Evolutionary conservation across 2,797 vertebrate species (phyloP).

Genomic region (Sibirionetta formosa): DNA sequence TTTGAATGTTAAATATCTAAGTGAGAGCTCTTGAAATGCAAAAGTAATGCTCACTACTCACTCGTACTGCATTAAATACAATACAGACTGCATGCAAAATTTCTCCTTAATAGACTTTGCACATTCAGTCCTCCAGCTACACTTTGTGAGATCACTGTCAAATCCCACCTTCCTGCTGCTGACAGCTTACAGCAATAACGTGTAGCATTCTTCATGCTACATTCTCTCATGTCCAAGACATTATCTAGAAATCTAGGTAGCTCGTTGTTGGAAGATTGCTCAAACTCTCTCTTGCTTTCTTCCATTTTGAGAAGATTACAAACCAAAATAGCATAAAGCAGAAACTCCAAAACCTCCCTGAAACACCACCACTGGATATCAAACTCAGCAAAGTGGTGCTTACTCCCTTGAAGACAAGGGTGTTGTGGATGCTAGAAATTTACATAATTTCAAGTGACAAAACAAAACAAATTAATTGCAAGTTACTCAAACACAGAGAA

Average conservation of each 20-base stretch:
- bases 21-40: background rate
- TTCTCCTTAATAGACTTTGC: background rate
- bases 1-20: background rate
- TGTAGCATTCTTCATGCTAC: conserved; percentile 27
- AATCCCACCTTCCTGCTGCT: background rate
- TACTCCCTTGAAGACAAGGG: background rate
- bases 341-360: background rate
- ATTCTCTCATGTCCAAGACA: background rate
- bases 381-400: background rate
- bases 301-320: conserved; percentile 1
- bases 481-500: background rate
- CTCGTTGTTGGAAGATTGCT: conserved; percentile 10
- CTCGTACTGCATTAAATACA: background rate
- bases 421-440: background rate
- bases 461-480: background rate
- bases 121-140: background rate
- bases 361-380: background rate
- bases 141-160: background rate
- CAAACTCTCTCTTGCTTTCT: background rate
- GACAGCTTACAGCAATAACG: conserved; percentile 26
- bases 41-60: background rate
- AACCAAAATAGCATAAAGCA: background rate
- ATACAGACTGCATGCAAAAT: background rate
- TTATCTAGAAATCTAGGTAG: conserved; percentile 62
- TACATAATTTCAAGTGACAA: background rate